Evolutionary conservation across 2,113 vertebrate genomes (phyloP).

Genomic region (Tachysurus fulvidraco): DNA sequence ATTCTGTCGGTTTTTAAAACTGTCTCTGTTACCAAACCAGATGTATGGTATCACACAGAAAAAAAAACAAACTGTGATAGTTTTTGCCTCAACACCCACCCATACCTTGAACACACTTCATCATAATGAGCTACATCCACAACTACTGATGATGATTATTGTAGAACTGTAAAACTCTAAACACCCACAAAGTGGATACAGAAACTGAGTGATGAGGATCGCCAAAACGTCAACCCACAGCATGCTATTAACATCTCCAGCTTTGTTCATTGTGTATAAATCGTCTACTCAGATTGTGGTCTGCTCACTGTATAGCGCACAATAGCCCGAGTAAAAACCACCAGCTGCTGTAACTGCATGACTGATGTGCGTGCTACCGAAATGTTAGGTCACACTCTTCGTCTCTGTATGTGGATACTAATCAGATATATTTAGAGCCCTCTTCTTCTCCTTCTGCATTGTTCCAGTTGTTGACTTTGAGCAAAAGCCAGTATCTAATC

Average conservation of each 20-base stretch:
- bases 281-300: constrained; percentile 3
- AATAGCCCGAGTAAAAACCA: constrained; percentile 19
- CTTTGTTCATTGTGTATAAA: constrained; percentile 27
- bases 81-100: not conserved
- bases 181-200: constrained; percentile 22
- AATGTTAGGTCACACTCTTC: not conserved
- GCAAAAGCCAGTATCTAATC: constrained; percentile 11
- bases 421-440: constrained; percentile 26
- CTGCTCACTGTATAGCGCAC: constrained; percentile 7
- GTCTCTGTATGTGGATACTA: constrained; percentile 11
- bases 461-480: constrained; percentile 18
- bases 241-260: constrained; percentile 13
- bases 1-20: not conserved
- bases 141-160: constrained; percentile 9
- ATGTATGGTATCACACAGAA: not conserved
- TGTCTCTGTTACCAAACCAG: not conserved
- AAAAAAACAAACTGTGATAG: not conserved
- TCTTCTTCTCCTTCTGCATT: not conserved
- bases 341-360: not conserved
- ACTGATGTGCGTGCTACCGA: constrained; percentile 9
- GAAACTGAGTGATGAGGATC: not conserved
- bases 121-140: not conserved
- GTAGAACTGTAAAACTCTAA: constrained; percentile 18
- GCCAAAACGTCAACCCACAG: constrained; percentile 6
- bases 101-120: not conserved